Evolutionary conservation across 2,888 invertebrate species (phyloP), one percentile per base, ranked within the genome.

Genomic region (Andricus curvator): DNA sequence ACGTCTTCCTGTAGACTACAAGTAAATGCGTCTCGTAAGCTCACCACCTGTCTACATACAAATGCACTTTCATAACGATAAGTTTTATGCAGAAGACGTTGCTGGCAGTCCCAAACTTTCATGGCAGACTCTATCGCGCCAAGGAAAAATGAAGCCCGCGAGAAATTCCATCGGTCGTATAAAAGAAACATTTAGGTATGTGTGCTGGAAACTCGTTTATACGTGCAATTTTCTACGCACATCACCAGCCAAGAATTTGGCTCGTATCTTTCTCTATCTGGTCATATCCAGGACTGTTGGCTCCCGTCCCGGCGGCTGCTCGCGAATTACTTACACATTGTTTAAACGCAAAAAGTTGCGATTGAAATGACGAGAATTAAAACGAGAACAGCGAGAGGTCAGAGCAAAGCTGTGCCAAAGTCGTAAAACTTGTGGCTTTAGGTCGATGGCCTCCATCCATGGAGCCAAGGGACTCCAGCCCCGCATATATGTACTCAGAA

Each of bases 351-450:
- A 89, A 88, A 89, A 88, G 81, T 84, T 82, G 84, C 85, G 87
- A 88, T 87, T 85, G 87, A 87, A 88, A 88, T 88, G 88, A 87
- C 85, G 85, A 84, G 87, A 85, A 88, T 88, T 88, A 88, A 88
- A 88, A 87, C 83, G 79, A 80, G 82, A 84, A 78, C 80, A 80
- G 82, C 79, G 77, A 83, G 81, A 84, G 80, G 80, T 82, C 82
- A 85, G 78, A 81, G 84, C 80, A 85, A 84, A 86, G 86, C 85
- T 84, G 86, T 87, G 88, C 88, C 88, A 89, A 88, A 86, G 83
- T 83, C 82, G 85, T 88, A 86, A 87, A 88, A 87, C 86, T 88
- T 85, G 86, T 82, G 84, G 84, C 83, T 84, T 82, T 83, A 60
- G 81, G 78, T 70, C 81, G 80, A 82, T 78, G 74, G 33, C 74